A percentile compares a stretch with the other conserved stretches of the same genome.
Conservation (phyloP, 1,140 invertebrate genomes). For the Carcinoscorpius rotundicauda region DNA sequence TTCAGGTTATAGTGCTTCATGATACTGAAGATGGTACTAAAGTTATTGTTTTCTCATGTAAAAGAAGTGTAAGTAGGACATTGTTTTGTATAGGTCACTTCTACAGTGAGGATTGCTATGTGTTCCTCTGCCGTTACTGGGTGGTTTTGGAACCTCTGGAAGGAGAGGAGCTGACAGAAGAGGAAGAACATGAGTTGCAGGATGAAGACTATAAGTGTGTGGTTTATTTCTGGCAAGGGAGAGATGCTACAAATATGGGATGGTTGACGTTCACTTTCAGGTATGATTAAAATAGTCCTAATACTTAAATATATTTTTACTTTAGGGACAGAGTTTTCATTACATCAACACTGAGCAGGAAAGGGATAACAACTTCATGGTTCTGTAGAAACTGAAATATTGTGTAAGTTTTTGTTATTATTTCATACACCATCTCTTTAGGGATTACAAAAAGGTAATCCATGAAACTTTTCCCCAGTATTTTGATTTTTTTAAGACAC, state of each 20-base stretch:
- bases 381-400: neutral
- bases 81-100: constrained; percentile 49
- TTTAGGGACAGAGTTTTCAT: too few species aligned
- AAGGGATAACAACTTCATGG: too few species aligned
- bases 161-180: constrained; percentile 36
- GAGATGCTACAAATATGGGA: constrained; percentile 96
- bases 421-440: too few species aligned
- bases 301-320: neutral
- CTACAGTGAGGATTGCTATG: constrained; percentile 92
- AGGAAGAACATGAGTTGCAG: constrained; percentile 48
- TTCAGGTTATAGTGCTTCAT: too few species aligned
- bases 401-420: neutral
- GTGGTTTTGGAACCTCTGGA: constrained; percentile 49
- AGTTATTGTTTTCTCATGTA: too few species aligned
- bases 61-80: too few species aligned
- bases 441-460: too few species aligned
- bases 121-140: constrained; percentile 94
- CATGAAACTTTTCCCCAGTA: too few species aligned
- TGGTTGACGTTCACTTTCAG: constrained; percentile 98
- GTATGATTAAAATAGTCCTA: constrained; percentile 28
- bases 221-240: constrained; percentile 98
- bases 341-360: too few species aligned
- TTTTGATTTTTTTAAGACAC: too few species aligned
- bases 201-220: constrained; percentile 84
- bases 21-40: too few species aligned